phyloP scores from a whole-genome alignment of 2,888 invertebrate species.

The Cosmorhoe ocellata region DNA sequence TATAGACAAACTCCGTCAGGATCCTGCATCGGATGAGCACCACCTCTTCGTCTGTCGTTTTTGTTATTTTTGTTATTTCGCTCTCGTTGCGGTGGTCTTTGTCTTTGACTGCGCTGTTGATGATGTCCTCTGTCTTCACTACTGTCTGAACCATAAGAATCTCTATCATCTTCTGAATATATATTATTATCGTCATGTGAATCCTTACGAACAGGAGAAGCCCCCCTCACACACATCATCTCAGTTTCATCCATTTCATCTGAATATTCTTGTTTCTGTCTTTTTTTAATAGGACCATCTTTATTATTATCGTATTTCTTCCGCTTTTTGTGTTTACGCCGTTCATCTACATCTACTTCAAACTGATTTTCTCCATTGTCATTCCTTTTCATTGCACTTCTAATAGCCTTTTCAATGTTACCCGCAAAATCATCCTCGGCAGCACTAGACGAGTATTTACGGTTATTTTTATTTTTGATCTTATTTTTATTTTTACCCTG shows the following conservation, averaged over 20 bases:
- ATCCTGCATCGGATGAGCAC: slow-evolving; percentile 84
- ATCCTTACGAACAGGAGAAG: slow-evolving; percentile 83
- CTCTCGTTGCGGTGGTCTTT: slow-evolving; percentile 64
- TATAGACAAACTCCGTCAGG: slow-evolving; percentile 90
- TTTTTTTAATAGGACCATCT: slow-evolving; percentile 82
- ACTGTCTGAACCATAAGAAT: slow-evolving; percentile 79
- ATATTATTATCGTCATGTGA: slow-evolving; percentile 48
- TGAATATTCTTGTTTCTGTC: slow-evolving; percentile 77
- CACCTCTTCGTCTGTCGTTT: slow-evolving; percentile 78
- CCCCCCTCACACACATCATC: slow-evolving; percentile 90
- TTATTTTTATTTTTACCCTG: slow-evolving; percentile 74
- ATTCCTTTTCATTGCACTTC: slow-evolving; percentile 88
- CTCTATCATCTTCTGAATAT: slow-evolving; percentile 78
- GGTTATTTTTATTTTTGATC: slow-evolving; percentile 77
- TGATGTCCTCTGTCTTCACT: slow-evolving; percentile 81
- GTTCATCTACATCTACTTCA: slow-evolving; percentile 76
- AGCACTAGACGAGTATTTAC: slow-evolving; percentile 61
- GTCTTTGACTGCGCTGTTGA: slow-evolving; percentile 70
- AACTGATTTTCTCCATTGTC: slow-evolving; percentile 69
- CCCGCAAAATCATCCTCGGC: slow-evolving; percentile 89
- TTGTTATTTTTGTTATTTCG: slow-evolving; percentile 76
- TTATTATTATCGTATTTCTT: slow-evolving; percentile 81
- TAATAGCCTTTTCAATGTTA: slow-evolving; percentile 89
- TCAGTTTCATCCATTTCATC: slow-evolving; percentile 89
- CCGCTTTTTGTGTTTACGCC: slow-evolving; percentile 80